Conservation (phyloP, 2,888 invertebrate species). For the Drosophila mayaguana region DNA sequence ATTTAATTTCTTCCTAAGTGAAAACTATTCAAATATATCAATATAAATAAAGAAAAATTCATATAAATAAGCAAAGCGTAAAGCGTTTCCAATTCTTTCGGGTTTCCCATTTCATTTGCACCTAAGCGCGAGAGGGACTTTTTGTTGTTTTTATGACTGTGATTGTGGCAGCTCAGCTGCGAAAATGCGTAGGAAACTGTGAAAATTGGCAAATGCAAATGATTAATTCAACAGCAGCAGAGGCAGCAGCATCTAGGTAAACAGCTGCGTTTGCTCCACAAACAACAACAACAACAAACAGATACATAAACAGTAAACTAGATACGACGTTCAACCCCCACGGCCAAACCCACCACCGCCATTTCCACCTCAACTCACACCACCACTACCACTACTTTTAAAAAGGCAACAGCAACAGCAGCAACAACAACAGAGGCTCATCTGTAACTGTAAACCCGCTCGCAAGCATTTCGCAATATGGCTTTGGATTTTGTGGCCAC, state of each 20-base stretch:
- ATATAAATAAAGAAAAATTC: slow-evolving; percentile 55
- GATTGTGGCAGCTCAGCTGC: slow-evolving; percentile 25
- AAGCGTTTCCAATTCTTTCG: slow-evolving; percentile 20
- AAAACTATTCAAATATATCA: slow-evolving; percentile 60
- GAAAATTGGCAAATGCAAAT: slow-evolving; percentile 30
- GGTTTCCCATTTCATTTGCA: slow-evolving; percentile 1
- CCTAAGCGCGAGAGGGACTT: neutral
- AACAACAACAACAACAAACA: slow-evolving; percentile 62
- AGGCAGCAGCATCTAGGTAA: slow-evolving; percentile 37
- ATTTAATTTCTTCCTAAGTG: slow-evolving; percentile 64
- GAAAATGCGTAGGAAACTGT: slow-evolving; percentile 44
- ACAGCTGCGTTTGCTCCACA: slow-evolving; percentile 62
- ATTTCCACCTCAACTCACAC: slow-evolving; percentile 34
- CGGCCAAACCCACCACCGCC: slow-evolving; percentile 48
- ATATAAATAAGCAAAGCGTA: slow-evolving; percentile 36
- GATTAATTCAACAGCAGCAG: slow-evolving; percentile 37
- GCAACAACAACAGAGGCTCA: slow-evolving; percentile 20
- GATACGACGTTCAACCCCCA: slow-evolving; percentile 57
- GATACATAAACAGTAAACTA: slow-evolving; percentile 65
- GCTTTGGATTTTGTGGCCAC: slow-evolving; percentile 94
- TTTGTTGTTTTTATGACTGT: slow-evolving; percentile 9
- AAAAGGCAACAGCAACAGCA: slow-evolving; percentile 6
- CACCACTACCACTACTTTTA: slow-evolving; percentile 15
- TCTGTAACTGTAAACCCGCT: slow-evolving; percentile 49
- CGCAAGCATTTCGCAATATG: slow-evolving; percentile 85